A percentile compares a stretch with the other conserved stretches of the same genome.
Evolutionary conservation across 2,113 vertebrate species (phyloP).

Genomic region (Heterocephalus glaber): DNA sequence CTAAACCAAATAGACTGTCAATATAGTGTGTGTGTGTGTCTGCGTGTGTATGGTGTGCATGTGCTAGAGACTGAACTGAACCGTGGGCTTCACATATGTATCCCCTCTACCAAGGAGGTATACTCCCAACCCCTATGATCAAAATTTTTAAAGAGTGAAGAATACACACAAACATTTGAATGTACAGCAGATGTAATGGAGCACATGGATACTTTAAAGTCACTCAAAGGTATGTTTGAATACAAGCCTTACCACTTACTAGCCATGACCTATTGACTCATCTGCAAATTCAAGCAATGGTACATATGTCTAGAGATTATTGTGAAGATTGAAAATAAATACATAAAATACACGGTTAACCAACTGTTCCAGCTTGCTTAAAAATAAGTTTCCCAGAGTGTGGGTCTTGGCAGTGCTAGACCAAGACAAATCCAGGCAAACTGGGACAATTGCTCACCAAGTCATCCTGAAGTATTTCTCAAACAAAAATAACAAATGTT

Average conservation of each 20-base stretch:
- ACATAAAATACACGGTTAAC: background rate
- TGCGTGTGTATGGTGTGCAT: background rate
- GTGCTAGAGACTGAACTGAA: background rate
- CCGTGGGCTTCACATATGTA: background rate
- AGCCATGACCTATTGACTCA: background rate
- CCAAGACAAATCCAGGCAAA: background rate
- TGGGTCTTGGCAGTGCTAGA: background rate
- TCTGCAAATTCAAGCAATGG: background rate
- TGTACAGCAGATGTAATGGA: background rate
- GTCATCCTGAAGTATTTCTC: background rate
- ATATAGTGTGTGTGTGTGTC: background rate
- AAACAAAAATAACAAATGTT: constrained; percentile 20
- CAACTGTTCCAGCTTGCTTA: background rate
- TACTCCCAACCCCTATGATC: too few species aligned
- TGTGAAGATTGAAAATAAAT: background rate
- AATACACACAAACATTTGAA: background rate
- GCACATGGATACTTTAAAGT: background rate
- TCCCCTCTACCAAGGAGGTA: background rate
- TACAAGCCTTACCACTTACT: background rate
- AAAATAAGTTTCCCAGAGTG: background rate
- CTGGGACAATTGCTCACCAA: background rate
- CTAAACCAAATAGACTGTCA: background rate
- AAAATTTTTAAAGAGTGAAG: background rate
- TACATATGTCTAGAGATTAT: background rate
- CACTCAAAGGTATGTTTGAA: background rate